phyloP scores from a whole-genome alignment of 2,888 invertebrate species.

The Diarsia rubi region DNA sequence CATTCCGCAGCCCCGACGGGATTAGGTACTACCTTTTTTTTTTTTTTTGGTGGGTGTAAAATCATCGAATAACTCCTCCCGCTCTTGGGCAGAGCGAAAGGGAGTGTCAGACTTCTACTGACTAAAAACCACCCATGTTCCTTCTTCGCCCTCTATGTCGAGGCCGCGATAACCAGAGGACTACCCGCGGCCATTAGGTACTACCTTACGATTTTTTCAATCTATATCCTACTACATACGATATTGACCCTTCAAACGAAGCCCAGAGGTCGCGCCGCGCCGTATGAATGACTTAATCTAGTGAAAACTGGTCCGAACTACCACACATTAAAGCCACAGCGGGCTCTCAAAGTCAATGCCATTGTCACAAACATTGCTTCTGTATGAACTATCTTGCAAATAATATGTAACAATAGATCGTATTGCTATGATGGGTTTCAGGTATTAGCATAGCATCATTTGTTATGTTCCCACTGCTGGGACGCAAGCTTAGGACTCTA shows the following conservation, averaged over 20 bases:
- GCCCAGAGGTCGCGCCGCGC: constrained; percentile 4
- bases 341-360: constrained; percentile 41
- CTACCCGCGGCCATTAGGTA: no score
- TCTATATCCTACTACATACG: not conserved
- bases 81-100: no score
- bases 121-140: no score
- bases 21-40: no score
- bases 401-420: not conserved
- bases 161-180: no score
- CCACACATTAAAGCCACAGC: constrained; percentile 36
- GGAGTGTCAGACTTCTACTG: no score
- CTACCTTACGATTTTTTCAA: not conserved
- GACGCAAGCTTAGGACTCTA: not conserved
- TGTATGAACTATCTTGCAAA: not conserved
- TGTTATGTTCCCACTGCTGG: not conserved
- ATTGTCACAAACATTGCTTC: constrained; percentile 24
- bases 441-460: not conserved
- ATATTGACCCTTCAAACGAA: constrained; percentile 28
- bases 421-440: not conserved
- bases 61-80: no score
- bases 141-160: no score
- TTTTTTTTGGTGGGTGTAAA: no score
- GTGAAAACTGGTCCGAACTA: constrained; percentile 59
- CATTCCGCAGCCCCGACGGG: no score
- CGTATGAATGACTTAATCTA: constrained; percentile 36